Conservation (phyloP, 2,888 invertebrate species). For the Branchellion lobata region DNA sequence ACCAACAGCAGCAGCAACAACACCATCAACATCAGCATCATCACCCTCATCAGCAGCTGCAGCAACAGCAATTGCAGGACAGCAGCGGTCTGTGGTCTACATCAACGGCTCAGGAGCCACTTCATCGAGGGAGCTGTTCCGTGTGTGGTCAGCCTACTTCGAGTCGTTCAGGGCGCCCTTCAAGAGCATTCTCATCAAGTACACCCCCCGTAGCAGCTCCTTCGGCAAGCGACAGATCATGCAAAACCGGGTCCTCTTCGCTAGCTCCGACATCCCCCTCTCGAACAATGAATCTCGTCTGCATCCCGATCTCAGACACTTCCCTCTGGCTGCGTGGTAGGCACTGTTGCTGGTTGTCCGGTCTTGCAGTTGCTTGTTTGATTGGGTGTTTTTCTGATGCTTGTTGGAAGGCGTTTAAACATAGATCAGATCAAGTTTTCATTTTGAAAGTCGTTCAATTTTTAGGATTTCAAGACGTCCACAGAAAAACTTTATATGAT, state of each 20-base stretch:
- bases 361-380: no score
- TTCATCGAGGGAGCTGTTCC: not conserved
- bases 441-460: no score
- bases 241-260: not conserved
- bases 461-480: not conserved
- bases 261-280: conserved; percentile 23
- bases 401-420: no score
- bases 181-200: not conserved
- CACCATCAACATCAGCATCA: not conserved
- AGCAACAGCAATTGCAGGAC: no score
- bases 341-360: no score
- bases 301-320: conserved; percentile 8
- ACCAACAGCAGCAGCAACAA: no score
- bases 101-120: conserved; percentile 37
- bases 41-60: not conserved
- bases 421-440: no score
- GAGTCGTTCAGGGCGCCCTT: conserved; percentile 24
- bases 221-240: conserved; percentile 2
- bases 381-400: no score
- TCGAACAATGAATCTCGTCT: not conserved
- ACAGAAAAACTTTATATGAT: not conserved
- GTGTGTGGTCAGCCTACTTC: conserved; percentile 26
- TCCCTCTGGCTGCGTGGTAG: conserved; percentile 22
- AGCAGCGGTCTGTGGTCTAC: no score
- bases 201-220: not conserved